These are phyloP conservation scores for Telmatochromis sp. DNA, from an alignment of 2,113 vertebrate genomes.

Conservation along the genomic window DNA sequence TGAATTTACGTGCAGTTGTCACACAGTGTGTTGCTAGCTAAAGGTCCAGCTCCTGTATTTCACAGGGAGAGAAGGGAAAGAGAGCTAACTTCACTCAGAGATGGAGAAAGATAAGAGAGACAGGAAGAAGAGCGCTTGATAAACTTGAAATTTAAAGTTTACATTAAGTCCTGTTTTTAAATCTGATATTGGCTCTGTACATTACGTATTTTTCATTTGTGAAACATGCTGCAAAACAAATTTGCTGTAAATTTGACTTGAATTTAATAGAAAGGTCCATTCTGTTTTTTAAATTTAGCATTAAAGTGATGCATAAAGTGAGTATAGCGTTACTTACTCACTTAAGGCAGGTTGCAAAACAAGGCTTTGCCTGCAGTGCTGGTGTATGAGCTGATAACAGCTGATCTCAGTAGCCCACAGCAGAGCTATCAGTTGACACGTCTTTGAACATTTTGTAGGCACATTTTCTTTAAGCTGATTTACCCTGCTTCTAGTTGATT, in stretches of 20 bases:
- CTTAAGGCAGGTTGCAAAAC: not conserved
- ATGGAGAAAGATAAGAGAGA: not conserved
- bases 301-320: not conserved
- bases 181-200: not conserved
- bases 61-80: not conserved
- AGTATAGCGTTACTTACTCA: rapidly evolving
- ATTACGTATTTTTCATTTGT: not conserved
- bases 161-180: not conserved
- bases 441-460: not conserved
- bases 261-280: not conserved
- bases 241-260: not conserved
- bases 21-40: not conserved
- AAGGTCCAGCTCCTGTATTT: not conserved
- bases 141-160: not conserved
- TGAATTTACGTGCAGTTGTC: not conserved
- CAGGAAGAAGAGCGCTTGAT: not conserved
- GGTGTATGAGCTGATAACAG: not conserved
- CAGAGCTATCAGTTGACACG: not conserved
- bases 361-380: not conserved
- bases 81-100: not conserved
- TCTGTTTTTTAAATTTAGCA: not conserved
- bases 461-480: not conserved
- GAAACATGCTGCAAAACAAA: not conserved
- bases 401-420: not conserved
- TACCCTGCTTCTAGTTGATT: not conserved